Evolutionary conservation across 2,888 invertebrate genomes (phyloP).

Genomic region (Cheilosia vulpina): DNA sequence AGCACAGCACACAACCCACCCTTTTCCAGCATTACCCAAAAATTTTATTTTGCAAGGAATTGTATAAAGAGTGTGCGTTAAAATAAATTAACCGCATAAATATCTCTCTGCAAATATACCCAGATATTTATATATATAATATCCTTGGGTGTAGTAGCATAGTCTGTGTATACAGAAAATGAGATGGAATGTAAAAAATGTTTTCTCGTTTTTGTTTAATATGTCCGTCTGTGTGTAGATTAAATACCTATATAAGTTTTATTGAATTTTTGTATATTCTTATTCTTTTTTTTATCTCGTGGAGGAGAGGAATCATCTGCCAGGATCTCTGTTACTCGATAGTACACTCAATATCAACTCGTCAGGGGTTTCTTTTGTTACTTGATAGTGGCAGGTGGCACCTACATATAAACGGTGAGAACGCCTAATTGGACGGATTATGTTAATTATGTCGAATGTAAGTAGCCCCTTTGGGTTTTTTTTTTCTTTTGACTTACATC

Average conservation of each 20-base stretch:
- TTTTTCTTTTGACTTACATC: conserved; percentile 17
- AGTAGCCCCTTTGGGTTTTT: conserved; percentile 12
- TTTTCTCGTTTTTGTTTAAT: conserved; percentile 36
- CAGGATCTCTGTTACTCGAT: not conserved
- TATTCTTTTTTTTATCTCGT: conserved; percentile 41
- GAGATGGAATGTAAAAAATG: conserved; percentile 51
- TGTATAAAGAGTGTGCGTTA: conserved; percentile 45
- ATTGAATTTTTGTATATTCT: not conserved
- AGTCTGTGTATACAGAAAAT: conserved; percentile 5
- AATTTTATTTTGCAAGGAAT: conserved; percentile 1
- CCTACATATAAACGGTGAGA: conserved; percentile 24
- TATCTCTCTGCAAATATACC: conserved; percentile 41
- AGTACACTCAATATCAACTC: conserved; percentile 13
- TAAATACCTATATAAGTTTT: conserved; percentile 6
- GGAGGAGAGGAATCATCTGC: conserved; percentile 3
- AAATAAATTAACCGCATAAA: conserved; percentile 68
- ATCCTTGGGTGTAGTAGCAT: not conserved
- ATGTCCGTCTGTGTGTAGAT: conserved; percentile 37
- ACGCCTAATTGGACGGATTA: conserved; percentile 64
- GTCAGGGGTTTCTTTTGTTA: conserved; percentile 9
- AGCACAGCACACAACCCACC: not conserved
- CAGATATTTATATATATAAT: not conserved
- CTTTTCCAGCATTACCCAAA: not conserved
- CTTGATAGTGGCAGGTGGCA: conserved; percentile 5
- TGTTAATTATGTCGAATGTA: conserved; percentile 55